Evolutionary conservation across 2,797 vertebrate genomes (phyloP), one percentile per base, ranked within the genome.

Genomic region (Orestias chungarensis): DNA sequence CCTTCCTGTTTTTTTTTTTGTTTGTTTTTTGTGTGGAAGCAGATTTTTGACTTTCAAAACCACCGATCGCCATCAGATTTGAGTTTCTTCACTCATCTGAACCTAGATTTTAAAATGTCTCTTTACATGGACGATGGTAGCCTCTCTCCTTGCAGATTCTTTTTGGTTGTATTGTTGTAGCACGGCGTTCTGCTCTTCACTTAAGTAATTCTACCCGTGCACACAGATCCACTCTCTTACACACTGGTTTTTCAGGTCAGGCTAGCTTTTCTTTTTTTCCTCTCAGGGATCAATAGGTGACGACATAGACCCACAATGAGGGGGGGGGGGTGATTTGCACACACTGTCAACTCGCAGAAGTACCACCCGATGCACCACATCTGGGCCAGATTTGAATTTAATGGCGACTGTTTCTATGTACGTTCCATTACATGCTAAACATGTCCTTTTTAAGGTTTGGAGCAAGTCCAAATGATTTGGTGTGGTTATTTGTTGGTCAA

Each of bases 241-340:
- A 54, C 72, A 70, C 76, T 80, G 82, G 90, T 88, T 91, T 91
- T 91, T 91, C 91, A 84, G 85, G 92, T 90, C 86, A 77, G 87
- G 70, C 82, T 82, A 66, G 78, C 85, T 91, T 81, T 73, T 79
- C 65, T 54, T 25, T 59, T 5, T 20, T 10, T 47, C 55, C 9
- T 14, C 9, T 47, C 43, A 76, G 74, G 86, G 79, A 88, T 91
- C 76, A 89, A 84, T 88, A 86, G 87, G 75, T 81, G 59, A 82
- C 33, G 29, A 66, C 62, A 75, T 71, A 61, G 66, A 64, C 54
- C 49, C 14, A 7, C 23, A 38, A 52, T 33, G 10, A 0, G 42
- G 59, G 23, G 8, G 50, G 35, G 70, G 27, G 20, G 68, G 68
- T 68, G 49, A 50, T 57, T 71, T 11, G 1, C 29, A 18, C 23